These are phyloP conservation scores for Chaenocephalus aceratus DNA, from an alignment of 2,113 vertebrate genomes.

Conservation along the genomic window DNA sequence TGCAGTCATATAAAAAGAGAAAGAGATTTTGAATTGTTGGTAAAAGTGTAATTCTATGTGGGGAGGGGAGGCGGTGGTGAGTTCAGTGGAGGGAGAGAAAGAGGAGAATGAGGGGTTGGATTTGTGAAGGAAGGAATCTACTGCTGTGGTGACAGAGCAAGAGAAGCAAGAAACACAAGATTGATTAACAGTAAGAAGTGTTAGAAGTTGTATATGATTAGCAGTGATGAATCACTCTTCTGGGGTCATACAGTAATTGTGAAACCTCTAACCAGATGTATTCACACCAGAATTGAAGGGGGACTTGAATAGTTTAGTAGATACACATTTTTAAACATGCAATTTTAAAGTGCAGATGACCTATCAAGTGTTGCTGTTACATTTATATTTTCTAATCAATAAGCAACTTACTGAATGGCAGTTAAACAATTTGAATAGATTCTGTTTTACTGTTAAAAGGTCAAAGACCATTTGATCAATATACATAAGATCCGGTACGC, in stretches of 20 bases:
- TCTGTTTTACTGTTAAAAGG: neutral
- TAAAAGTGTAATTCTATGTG: conserved; percentile 28
- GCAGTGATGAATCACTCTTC: conserved; percentile 12
- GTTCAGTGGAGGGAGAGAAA: conserved; percentile 6
- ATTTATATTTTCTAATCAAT: neutral
- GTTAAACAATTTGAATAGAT: neutral
- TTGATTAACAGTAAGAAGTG: neutral
- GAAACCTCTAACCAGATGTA: neutral
- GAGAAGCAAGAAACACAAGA: conserved; percentile 14
- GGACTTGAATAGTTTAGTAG: neutral
- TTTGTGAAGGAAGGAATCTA: neutral
- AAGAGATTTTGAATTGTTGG: conserved; percentile 34
- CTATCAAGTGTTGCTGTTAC: neutral
- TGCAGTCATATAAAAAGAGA: conserved; percentile 33
- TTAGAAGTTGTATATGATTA: neutral
- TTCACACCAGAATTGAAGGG: conserved; percentile 1
- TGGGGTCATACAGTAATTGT: conserved; percentile 12
- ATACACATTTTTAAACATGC: conserved; percentile 4
- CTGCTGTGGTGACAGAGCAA: conserved; percentile 6
- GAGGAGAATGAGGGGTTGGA: conserved; percentile 19
- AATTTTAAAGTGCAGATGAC: neutral
- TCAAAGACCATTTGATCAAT: neutral
- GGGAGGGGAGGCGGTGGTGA: neutral
- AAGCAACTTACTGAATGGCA: neutral
- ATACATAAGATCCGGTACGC: neutral